Base-by-base conservation (phyloP, 2,888 invertebrate species). In the Ectemnius cavifrons region DNA sequence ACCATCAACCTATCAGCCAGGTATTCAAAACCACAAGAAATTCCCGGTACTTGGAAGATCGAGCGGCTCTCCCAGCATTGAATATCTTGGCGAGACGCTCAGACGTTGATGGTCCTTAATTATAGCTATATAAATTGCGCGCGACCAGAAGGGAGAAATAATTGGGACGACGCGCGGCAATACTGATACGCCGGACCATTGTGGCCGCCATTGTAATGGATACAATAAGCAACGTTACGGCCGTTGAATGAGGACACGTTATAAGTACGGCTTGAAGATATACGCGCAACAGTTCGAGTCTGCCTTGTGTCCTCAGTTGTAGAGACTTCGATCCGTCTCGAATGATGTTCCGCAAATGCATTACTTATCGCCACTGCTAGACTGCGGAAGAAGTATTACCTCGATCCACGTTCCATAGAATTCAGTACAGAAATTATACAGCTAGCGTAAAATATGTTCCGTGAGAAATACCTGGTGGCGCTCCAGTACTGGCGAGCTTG, bases 241-340 rank as follows among this genome's bases (percentile, higher is more conserved):
- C 45, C 27, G 20, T 52, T 56, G 52, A 68, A 52, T 3, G 66
- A n/a, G 47, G 56, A 57, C 62, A 63, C 23, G 27, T 46, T 64
- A 27, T 23, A 47, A 45, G 45, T 8, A 16, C 4, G 20, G n/a
- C 16, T 23, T 14, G 52, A 47, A 14, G 16, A 57, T 45, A 13
- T 2, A 14, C 27, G 27, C 27, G 61, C 61, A 65, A 64, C 27
- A 23, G 57, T 58, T 45, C 57, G 3, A 18, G 49, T 28, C 16
- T 37, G 37, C 8, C 37, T 37, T 37, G 0, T 37, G 8, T 37
- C 37, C 37, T 4, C 37, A 8, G 37, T 37, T 37, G 11, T 37
- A 37, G 37, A 37, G n/a, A 67, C 52, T 14, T 78, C 63, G 72
- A 78, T 71, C 66, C 20, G 28, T 16, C 64, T 18, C 46, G 61